A percentile compares a stretch with the other conserved stretches of the same genome.
Conservation (phyloP, 2,113 vertebrate genomes). For the Panthera tigris region DNA sequence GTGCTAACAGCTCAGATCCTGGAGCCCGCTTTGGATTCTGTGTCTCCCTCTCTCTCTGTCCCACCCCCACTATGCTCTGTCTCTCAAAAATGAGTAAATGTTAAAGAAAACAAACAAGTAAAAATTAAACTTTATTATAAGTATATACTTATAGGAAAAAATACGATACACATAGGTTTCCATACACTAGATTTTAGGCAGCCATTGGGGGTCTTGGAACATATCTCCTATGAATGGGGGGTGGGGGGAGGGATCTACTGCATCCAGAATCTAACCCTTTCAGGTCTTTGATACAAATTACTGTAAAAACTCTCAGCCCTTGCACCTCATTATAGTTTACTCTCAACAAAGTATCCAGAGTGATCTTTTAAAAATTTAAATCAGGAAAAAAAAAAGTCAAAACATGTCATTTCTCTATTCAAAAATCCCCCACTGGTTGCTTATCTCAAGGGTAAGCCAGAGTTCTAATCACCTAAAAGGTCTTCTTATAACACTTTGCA, state of each 20-base stretch:
- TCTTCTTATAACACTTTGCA: neutral
- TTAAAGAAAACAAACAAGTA: neutral
- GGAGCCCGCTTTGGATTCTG: no score
- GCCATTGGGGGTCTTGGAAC: neutral
- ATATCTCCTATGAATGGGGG: neutral
- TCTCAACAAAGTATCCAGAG: neutral
- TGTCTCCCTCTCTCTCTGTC: no score
- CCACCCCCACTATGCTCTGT: no score
- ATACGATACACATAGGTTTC: neutral
- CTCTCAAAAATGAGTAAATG: no score
- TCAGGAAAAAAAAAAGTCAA: neutral
- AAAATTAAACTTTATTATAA: neutral
- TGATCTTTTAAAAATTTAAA: neutral
- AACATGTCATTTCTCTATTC: neutral
- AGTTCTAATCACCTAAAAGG: neutral
- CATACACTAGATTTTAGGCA: neutral
- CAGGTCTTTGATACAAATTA: neutral
- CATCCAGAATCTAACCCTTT: slow-evolving; percentile 4
- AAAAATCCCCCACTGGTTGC: neutral
- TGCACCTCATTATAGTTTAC: neutral
- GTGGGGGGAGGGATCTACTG: neutral
- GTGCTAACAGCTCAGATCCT: no score
- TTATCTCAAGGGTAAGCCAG: neutral
- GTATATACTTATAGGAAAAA: neutral
- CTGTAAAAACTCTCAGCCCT: neutral